Base-by-base conservation (phyloP, 2,888 invertebrate species). In the Schizaphis graminum region DNA sequence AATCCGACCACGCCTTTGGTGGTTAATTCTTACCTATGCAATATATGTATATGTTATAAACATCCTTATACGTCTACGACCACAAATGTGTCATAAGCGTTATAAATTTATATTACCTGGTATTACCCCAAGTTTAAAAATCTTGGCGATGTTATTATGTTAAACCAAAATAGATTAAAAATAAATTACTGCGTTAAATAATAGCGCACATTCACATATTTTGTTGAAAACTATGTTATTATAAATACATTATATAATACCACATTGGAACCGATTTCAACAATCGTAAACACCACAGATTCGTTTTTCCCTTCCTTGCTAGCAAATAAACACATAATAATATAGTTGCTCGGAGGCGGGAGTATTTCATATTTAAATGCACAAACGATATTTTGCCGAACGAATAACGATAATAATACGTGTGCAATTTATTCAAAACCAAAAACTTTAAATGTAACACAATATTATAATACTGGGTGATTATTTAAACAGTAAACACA, bases 61-160 rank as follows among this genome's bases (percentile, higher is more conserved):
- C 8, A n/a, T 67, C 49, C 24, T 26, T 56, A 26, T 61, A 47
- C 4, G 24, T 87, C 91, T n/a, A 56, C 7, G 53, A 56, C 53
- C 49, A 35, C 35, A 67, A 67, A 92, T 67, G 87, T 92, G 87
- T 61, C 92, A 49, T 92, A 61, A 67, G 67, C 28, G 67, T 88
- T 47, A 35, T 92, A 61, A 49, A 92, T 92, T 87, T 87, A 87
- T 87, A 53, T 88, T 67, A 88, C 88, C 88, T 88, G 92, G 53
- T 35, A 35, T 47, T 47, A 11, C 92, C 16, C 35, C 53, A 87
- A 41, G 67, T 88, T 92, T 28, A 67, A 41, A 88, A 67, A 88
- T 53, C 16, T 92, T 87, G 49, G 41, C 67, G 16, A 21, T 67
- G 67, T n/a, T n/a, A n/a, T n/a, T n/a, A n/a, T n/a, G n/a, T 92